Percentiles rank a stretch among this genome's conserved stretches.
These are phyloP conservation scores for Ophioninae sp. DNA, from an alignment of 2,888 invertebrate species.

Conservation along the genomic window DNA sequence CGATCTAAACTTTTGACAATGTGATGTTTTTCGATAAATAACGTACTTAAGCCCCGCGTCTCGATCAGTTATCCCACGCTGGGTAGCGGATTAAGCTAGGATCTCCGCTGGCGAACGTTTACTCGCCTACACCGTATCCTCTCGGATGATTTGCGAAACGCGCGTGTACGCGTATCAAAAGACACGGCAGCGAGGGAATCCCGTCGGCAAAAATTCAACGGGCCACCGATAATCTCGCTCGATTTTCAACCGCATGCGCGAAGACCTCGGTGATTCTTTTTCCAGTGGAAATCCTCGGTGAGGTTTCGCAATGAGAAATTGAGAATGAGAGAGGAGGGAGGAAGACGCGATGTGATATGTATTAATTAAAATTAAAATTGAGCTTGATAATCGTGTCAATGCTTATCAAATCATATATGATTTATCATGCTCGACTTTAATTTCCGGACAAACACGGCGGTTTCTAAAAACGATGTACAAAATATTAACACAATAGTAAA, in stretches of 20 bases:
- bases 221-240: conserved; percentile 14
- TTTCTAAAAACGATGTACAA: too few species aligned
- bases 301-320: not conserved
- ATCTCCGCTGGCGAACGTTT: conserved; percentile 1
- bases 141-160: conserved; percentile 1
- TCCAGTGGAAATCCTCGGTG: not conserved
- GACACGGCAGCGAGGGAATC: not conserved
- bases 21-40: conserved; percentile 56
- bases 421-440: too few species aligned
- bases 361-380: too few species aligned
- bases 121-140: conserved; percentile 35
- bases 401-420: too few species aligned
- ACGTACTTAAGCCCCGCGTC: conserved; percentile 39
- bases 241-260: conserved; percentile 4
- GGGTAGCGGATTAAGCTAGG: conserved; percentile 43
- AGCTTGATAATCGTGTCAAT: too few species aligned
- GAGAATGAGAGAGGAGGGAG: too few species aligned
- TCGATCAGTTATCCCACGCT: conserved; percentile 57
- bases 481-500: too few species aligned
- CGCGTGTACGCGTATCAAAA: not conserved
- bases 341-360: too few species aligned
- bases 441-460: too few species aligned
- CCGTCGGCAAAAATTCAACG: not conserved
- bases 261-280: conserved; percentile 5
- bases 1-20: conserved; percentile 41